Evolutionary conservation across 2,888 invertebrate species (phyloP).

Genomic region (Ametastegia equiseti): DNA sequence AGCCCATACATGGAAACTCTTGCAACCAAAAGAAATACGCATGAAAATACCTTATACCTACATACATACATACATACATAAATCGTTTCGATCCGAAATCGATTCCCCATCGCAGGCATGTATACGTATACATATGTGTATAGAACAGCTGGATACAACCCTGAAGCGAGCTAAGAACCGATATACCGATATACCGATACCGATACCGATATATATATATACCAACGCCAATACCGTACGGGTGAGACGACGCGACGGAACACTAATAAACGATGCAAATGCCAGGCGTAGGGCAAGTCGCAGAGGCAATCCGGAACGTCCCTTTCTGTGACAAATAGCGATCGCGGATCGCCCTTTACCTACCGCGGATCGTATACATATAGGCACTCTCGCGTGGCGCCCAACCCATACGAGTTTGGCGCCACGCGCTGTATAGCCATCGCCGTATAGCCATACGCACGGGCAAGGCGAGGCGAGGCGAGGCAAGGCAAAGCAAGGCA

Average conservation of each 20-base stretch:
- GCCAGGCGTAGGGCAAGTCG: conserved; percentile 42
- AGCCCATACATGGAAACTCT: background rate
- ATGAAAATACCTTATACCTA: too few relatives aligned
- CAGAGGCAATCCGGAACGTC: conserved; percentile 48
- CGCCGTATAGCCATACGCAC: background rate
- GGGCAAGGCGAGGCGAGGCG: background rate
- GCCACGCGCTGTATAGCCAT: background rate
- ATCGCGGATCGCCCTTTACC: conserved; percentile 38
- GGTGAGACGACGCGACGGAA: background rate
- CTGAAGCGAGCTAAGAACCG: too few relatives aligned
- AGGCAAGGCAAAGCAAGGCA: too few relatives aligned
- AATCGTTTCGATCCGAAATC: background rate
- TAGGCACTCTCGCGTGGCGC: conserved; percentile 12
- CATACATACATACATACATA: background rate
- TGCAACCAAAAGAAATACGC: background rate
- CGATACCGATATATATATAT: too few relatives aligned
- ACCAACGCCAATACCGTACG: background rate
- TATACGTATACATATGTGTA: too few relatives aligned
- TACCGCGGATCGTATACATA: background rate
- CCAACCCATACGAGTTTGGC: too few relatives aligned
- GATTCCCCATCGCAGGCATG: background rate
- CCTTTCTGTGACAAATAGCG: conserved; percentile 50
- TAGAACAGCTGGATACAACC: too few relatives aligned
- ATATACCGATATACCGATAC: too few relatives aligned
- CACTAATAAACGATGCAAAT: conserved; percentile 50